Conservation (phyloP, 2,113 vertebrate species). For the Carassius auratus region DNA sequence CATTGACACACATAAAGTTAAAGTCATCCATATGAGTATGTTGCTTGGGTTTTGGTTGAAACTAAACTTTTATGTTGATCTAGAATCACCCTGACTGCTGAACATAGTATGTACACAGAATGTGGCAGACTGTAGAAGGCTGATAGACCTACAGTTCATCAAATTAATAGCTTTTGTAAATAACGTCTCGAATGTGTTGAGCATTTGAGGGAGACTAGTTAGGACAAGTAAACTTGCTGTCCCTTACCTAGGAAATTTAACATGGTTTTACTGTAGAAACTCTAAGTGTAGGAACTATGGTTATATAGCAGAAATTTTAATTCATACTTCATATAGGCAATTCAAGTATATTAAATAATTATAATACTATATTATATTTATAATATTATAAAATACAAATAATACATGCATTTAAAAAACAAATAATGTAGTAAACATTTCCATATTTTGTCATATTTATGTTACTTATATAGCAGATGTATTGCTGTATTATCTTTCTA, state of each 20-base stretch:
- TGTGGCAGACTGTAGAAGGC: not conserved
- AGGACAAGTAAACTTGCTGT: too few species aligned
- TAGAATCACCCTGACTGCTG: not conserved
- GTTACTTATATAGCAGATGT: too few species aligned
- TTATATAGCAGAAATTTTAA: not conserved
- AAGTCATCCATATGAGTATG: too few species aligned
- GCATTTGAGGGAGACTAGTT: not conserved
- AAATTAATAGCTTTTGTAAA: not conserved
- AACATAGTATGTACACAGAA: not conserved
- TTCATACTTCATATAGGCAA: not conserved
- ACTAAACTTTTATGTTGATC: not conserved
- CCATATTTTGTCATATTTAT: too few species aligned
- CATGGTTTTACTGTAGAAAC: not conserved
- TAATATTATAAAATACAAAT: too few species aligned
- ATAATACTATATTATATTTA: too few species aligned
- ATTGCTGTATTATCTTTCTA: too few species aligned
- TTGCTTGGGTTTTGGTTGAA: not conserved
- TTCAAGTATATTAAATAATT: not conserved
- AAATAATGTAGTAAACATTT: too few species aligned
- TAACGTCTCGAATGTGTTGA: not conserved
- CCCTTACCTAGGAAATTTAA: not conserved
- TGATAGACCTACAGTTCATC: not conserved
- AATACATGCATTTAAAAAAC: too few species aligned
- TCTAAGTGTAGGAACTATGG: not conserved
- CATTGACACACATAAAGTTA: not conserved